Evolutionary conservation across 2,888 invertebrate species (phyloP), one percentile per base, ranked within the genome.

Genomic region (Phoronis australis): DNA sequence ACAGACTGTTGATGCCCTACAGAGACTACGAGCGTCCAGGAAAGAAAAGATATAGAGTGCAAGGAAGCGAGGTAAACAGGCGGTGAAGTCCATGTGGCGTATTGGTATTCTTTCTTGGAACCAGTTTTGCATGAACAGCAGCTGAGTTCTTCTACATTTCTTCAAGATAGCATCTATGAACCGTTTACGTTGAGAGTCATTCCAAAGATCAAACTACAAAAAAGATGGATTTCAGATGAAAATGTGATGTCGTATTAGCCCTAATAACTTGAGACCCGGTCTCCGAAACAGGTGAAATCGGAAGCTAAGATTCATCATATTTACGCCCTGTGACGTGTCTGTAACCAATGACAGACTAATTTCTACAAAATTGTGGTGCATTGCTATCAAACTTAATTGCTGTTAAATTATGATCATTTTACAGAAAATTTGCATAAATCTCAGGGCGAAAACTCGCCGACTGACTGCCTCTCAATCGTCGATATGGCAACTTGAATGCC

Each of bases 151-250:
- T 9, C 51, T 56, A 51, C 73, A 71, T 50, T 68, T 68, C 15
- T 57, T 59, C 46, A 75, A 68, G 20, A 74, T 55, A n/a, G 64
- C 56, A 26, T 65, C 61, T 37, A 75, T 59, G 51, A 75, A 75
- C 20, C 67, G 50, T 50, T 71, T 69, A 27, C 75, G 53, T 56
- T 76, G 76, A 3, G 65, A 59, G 54, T 73, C 71, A n/a, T 68
- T 70, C 76, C 76, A 76, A 31, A 75, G 47, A 50, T 75, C 76
- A 66, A 73, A 76, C 75, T 75, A 59, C 27, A 62, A 26, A 21
- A 15, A 9, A 31, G 9, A 9, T 12, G 9, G 9, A 31, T 15
- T 15, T 31, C 15, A 31, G 15, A 31, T 31, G 15, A 12, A 12
- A 31, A 15, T 31, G 31, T 31, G 15, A 15, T 31, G 9, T 31